phyloP scores from a whole-genome alignment of 92 coral and sea anemone species.

The Ricordea florida region DNA sequence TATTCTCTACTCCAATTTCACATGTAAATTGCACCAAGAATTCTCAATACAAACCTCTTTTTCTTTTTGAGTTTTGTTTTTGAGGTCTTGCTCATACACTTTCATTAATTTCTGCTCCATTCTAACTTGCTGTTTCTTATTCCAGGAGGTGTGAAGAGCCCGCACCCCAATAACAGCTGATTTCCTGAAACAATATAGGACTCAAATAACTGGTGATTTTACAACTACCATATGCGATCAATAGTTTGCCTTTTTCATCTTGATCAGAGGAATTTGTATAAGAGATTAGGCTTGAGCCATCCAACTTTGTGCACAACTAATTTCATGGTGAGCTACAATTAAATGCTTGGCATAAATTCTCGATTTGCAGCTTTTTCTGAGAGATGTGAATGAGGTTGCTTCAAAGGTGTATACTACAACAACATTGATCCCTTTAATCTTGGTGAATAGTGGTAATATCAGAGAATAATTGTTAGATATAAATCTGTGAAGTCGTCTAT shows the following conservation, averaged over 20 bases:
- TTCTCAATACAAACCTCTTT: conserved; percentile 62
- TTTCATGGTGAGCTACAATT: too few relatives aligned
- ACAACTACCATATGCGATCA: neutral
- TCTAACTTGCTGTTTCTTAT: conserved; percentile 72
- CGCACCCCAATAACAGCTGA: conserved; percentile 82
- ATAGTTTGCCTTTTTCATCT: neutral
- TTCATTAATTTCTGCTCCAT: conserved; percentile 82
- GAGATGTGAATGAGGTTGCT: too few relatives aligned
- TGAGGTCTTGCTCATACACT: conserved; percentile 83
- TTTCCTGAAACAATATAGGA: conserved; percentile 43
- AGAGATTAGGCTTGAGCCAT: too few relatives aligned
- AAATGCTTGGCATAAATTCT: too few relatives aligned
- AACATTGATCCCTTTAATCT: too few relatives aligned
- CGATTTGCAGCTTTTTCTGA: too few relatives aligned
- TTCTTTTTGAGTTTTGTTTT: conserved; percentile 69
- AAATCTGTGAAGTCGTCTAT: too few relatives aligned
- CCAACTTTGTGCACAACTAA: too few relatives aligned
- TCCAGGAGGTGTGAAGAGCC: conserved; percentile 91
- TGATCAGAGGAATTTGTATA: too few relatives aligned
- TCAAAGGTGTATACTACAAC: too few relatives aligned
- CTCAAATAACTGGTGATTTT: neutral
- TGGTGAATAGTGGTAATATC: too few relatives aligned
- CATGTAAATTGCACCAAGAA: neutral
- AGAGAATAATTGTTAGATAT: too few relatives aligned
- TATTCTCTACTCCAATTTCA: neutral